Evolutionary conservation across 2,113 vertebrate species (phyloP).

Genomic region (Hypomesus transpacificus): DNA sequence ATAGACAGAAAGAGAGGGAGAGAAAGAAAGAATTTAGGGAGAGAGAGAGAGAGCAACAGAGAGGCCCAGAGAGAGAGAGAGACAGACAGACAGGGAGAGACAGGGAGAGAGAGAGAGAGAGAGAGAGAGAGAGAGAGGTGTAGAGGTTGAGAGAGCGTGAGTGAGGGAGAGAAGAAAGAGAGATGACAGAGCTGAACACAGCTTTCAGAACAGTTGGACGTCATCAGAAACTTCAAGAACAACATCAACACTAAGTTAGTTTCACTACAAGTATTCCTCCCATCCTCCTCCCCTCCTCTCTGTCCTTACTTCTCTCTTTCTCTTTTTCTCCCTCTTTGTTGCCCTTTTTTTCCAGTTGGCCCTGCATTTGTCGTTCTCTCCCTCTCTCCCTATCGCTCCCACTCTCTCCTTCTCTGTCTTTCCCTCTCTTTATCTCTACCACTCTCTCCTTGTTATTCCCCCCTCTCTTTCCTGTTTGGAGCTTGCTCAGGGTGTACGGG

Average conservation of each 20-base stretch:
- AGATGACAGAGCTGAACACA: no score
- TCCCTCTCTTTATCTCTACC: background rate
- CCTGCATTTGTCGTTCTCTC: background rate
- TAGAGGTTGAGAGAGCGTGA: no score
- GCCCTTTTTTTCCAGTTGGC: background rate
- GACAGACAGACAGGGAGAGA: no score
- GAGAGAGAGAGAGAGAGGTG: no score
- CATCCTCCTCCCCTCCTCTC: background rate
- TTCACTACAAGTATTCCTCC: background rate
- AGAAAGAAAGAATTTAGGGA: no score
- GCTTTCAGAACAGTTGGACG: slow-evolving; percentile 1
- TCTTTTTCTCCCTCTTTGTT: background rate
- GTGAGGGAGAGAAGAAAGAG: no score
- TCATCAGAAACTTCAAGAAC: background rate
- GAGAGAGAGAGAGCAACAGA: no score
- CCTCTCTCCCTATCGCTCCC: no score
- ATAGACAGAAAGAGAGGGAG: background rate
- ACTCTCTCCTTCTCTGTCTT: background rate
- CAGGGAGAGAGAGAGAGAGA: no score
- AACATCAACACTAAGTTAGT: background rate
- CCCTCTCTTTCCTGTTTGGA: background rate
- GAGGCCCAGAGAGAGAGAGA: no score
- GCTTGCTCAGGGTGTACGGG: no score
- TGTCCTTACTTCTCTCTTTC: background rate
- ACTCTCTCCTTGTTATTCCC: no score